Evolutionary conservation across 2,797 vertebrate genomes (phyloP).

Genomic region (Otolemur crassicaudatus): DNA sequence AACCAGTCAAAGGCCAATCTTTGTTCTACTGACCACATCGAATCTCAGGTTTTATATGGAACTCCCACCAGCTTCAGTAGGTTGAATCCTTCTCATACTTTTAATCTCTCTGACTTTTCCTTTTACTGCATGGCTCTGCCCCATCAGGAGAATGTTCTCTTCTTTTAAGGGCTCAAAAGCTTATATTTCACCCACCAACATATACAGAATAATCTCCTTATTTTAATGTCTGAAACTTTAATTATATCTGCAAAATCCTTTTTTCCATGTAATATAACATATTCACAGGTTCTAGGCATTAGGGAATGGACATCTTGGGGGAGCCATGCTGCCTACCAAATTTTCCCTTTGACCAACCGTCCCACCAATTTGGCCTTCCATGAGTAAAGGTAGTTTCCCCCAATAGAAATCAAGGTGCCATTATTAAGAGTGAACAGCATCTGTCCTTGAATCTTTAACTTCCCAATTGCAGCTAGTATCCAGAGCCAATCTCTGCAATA

Average conservation of each 20-base stretch:
- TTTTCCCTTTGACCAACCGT: not conserved
- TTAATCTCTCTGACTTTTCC: not conserved
- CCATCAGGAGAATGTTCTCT: not conserved
- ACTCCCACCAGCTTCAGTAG: not conserved
- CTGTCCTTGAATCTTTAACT: not conserved
- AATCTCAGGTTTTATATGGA: not conserved
- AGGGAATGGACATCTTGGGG: not conserved
- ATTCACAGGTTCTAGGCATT: not conserved
- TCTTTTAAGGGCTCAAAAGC: not conserved
- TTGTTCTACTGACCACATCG: not conserved
- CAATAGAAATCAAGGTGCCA: not conserved
- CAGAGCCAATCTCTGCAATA: constrained; percentile 16
- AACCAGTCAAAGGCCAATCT: not conserved
- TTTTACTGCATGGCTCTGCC: not conserved
- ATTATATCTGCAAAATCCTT: not conserved
- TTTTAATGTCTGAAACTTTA: not conserved
- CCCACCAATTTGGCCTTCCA: not conserved
- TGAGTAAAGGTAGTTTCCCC: not conserved
- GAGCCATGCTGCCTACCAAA: not conserved
- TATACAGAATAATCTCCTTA: not conserved
- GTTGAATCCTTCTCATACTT: not conserved
- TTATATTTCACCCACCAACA: not conserved
- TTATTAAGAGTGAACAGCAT: not conserved
- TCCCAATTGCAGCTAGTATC: not conserved
- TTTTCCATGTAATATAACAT: not conserved